Percentiles rank a stretch among this genome's conserved stretches.
Evolutionary conservation across 2,888 invertebrate genomes (phyloP).

Genomic region (Argyra leucocephala): DNA sequence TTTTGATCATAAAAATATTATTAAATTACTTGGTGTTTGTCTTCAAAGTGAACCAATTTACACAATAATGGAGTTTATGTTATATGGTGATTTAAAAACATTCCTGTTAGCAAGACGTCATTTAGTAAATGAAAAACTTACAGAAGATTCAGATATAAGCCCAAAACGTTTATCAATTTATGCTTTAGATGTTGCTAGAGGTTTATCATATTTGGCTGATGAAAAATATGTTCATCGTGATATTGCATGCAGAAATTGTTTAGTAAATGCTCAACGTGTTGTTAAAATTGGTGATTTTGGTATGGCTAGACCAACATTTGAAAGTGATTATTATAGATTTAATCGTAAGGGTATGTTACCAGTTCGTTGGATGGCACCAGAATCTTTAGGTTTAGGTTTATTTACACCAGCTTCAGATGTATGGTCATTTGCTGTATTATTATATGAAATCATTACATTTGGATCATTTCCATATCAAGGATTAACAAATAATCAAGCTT

Average conservation of each 20-base stretch:
- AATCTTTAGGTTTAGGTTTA: constrained; percentile 69
- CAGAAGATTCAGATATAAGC: constrained; percentile 63
- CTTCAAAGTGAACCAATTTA: constrained; percentile 79
- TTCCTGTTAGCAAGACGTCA: constrained; percentile 77
- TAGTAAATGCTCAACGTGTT: constrained; percentile 62
- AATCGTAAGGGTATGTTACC: constrained; percentile 79
- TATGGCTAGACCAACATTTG: constrained; percentile 80
- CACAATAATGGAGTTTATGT: constrained; percentile 89
- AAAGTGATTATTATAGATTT: constrained; percentile 82
- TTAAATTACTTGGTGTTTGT: constrained; percentile 75
- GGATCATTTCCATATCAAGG: constrained; percentile 87
- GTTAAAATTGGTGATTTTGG: constrained; percentile 81
- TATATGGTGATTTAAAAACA: constrained; percentile 85
- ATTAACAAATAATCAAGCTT: constrained; percentile 72
- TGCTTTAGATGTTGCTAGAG: constrained; percentile 80
- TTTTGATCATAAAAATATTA: constrained; percentile 82
- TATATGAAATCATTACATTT: constrained; percentile 83
- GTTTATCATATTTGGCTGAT: constrained; percentile 73
- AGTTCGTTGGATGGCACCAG: constrained; percentile 90
- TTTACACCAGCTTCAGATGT: constrained; percentile 82
- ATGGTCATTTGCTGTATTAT: constrained; percentile 80
- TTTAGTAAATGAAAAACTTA: constrained; percentile 56
- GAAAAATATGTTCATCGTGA: constrained; percentile 84
- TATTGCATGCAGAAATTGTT: constrained; percentile 68
- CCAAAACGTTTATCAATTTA: constrained; percentile 70